Evolutionary conservation across 2,888 invertebrate species (phyloP), one percentile per base, ranked within the genome.

Genomic region (Zygothrica quintamaculata): DNA sequence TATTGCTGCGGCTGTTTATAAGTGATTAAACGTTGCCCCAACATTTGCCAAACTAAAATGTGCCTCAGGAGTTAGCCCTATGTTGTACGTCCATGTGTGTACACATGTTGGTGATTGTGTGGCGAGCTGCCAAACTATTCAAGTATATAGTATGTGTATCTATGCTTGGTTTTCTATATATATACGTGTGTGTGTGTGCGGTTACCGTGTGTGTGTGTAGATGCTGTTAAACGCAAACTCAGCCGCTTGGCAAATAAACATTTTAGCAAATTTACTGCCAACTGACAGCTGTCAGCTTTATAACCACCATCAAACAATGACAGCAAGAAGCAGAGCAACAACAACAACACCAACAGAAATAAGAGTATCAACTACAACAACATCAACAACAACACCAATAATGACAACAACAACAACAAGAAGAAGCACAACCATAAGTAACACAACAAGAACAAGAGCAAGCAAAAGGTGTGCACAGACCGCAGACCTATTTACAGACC

Each of bases 241-340:
- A 78, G 81, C 82, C 85, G 78, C 79, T 81, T 74, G 69, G 81
- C 82, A 84, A 84, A 84, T 87, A 84, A 84, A 84, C 82, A 87
- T 85, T 85, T 80, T 76, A 78, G 76, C 80, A 87, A 88, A 86
- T 82, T 87, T 87, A 85, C 84, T 85, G 65, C 86, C 72, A 85
- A 87, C 86, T 87, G 86, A 84, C 88, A 88, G 86, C 88, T 86
- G 86, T 87, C 86, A 87, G 79, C 87, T 87, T 82, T 85, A 84
- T 78, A 77, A 77, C 88, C 86, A 82, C 76, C 78, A 85, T 77
- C 87, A 84, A 86, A 87, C 84, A 87, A 82, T 84, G 69, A 44
- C 58, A 51, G 51, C 55, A 31, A 65, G 40, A 39, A 42, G 26
- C 25, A 43, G 51, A 48, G 44, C 51, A 47, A 18, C 67, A 59